Evolutionary conservation across 2,888 invertebrate genomes (phyloP), one percentile per base, ranked within the genome.

Genomic region (Fragum whitleyi): DNA sequence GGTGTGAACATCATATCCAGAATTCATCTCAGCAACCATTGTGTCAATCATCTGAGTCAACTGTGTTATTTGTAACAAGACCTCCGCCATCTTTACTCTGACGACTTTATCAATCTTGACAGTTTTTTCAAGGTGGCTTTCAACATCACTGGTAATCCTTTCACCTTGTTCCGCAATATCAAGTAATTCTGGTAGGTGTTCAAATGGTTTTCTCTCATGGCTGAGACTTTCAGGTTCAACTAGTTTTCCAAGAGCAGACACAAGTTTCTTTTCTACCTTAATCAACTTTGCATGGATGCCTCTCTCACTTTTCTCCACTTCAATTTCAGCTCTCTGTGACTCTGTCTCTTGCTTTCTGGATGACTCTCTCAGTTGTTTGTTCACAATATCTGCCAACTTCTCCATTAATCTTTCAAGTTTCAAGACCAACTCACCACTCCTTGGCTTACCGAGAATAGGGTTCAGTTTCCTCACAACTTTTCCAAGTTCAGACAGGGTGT

Each of bases 61-160:
- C 42, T 65, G 65, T 21, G 21, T 42, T 6, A 65, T 23, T 29
- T 78, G 75, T 16, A 86, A 70, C 21, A 81, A 55, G 29, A 81
- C 70, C 72, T 83, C 83, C 14, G 80, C 57, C 3, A 78, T 19
- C 73, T 81, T 81, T 28, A 71, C 71, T 57, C 76, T 61, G 1
- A 85, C n/a, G 28, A 74, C 62, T 73, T 72, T 82, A 23, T 76
- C 68, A 14, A 82, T 11, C 51, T 47, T 65, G 7, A 36, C 28
- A 19, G 70, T 55, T 19, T 59, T 32, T 28, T 73, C 70, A n/a
- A 81, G 65, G n/a, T 47, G 69, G 23, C 67, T 29, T 28, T 78
- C 77, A 11, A 82, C 9, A 21, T 75, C 47, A 6, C 61, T 39
- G 21, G 51, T 74, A 9, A 67, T 59, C n/a, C 9, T 5, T 47